phyloP scores from a whole-genome alignment of 2,797 vertebrate genomes.

The Enteromius unitaeniatus region DNA sequence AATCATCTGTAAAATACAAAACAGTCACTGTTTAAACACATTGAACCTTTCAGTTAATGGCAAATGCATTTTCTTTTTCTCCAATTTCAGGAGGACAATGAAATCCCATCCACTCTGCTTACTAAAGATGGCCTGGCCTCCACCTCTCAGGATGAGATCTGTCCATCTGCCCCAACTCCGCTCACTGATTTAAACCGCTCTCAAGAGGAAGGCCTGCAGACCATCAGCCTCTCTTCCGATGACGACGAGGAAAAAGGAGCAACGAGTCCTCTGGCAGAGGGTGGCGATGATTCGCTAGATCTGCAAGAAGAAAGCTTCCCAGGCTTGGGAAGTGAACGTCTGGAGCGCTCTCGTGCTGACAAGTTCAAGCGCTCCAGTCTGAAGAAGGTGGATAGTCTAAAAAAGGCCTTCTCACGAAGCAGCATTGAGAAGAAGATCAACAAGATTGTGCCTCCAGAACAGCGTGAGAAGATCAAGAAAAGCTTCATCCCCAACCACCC shows the following conservation, averaged over 20 bases:
- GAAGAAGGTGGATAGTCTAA: conserved; percentile 94
- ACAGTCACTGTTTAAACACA: background rate
- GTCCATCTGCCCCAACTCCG: conserved; percentile 65
- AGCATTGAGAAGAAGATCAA: conserved; percentile 96
- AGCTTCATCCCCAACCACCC: conserved; percentile 88
- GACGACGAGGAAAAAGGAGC: conserved; percentile 76
- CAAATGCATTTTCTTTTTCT: conserved; percentile 28
- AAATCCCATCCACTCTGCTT: conserved; percentile 89
- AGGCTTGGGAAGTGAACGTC: conserved; percentile 68
- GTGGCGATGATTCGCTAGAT: conserved; percentile 40
- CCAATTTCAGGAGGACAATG: conserved; percentile 89
- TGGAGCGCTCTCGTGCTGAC: conserved; percentile 87
- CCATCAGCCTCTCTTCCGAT: conserved; percentile 88
- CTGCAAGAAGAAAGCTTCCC: conserved; percentile 75
- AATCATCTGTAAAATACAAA: background rate
- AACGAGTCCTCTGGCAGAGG: conserved; percentile 44
- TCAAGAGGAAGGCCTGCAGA: conserved; percentile 87
- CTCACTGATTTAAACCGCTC: conserved; percentile 77
- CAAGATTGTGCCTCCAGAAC: conserved; percentile 91
- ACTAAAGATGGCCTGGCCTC: conserved; percentile 78
- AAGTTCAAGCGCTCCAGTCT: conserved; percentile 92
- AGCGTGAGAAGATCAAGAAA: conserved; percentile 94
- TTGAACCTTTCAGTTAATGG: background rate
- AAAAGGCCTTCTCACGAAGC: conserved; percentile 94
- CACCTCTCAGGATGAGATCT: conserved; percentile 78